Base-by-base conservation (phyloP, 2,888 invertebrate genomes). In the Diplazon laetatorius region DNA sequence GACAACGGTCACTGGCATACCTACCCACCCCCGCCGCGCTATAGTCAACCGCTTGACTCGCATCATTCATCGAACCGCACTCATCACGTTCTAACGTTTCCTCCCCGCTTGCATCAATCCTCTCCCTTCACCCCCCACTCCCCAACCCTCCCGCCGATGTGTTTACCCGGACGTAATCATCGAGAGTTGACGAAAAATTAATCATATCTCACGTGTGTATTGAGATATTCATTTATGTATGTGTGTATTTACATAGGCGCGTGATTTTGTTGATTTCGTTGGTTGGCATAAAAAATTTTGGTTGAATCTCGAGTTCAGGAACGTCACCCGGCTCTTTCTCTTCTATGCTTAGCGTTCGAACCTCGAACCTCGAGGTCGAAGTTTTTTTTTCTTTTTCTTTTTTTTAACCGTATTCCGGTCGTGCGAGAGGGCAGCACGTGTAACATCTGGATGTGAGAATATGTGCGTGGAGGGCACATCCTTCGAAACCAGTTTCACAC, bases 401-500 rank as follows among this genome's bases (percentile, higher is more conserved):
- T 86, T 30, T 85, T 85, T 87, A 86, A 85, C 85, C 85, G 83
- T 82, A 80, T 78, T 71, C 74, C 72, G 68, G 68, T 77, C 82
- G 82, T 81, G 74, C 77, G 80, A 39, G 37, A 44, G 25, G 35
- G 9, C 12, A 12, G 1, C 14, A 0, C n/a, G 30, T 22, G 14
- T 37, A 22, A 12, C 20, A 22, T 39, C 2, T 66, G 48, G 22
- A 63, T 35, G 74, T 79, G 82, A 81, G 82, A 81, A 77, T 82
- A 81, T 76, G 73, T 83, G 82, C 81, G 83, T 84, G 84, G 84
- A 87, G n/a, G n/a, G 87, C 87, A 88, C 88, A 89, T 89, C 89
- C 89, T 89, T 86, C 84, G 83, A 89, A 89, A 89, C 89, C 88
- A 87, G 89, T 89, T 89, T 88, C 86, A 87, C 87, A 87, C 84